Evolutionary conservation across 2,888 invertebrate genomes (phyloP), one percentile per base, ranked within the genome.

Genomic region (Biston stratarius): DNA sequence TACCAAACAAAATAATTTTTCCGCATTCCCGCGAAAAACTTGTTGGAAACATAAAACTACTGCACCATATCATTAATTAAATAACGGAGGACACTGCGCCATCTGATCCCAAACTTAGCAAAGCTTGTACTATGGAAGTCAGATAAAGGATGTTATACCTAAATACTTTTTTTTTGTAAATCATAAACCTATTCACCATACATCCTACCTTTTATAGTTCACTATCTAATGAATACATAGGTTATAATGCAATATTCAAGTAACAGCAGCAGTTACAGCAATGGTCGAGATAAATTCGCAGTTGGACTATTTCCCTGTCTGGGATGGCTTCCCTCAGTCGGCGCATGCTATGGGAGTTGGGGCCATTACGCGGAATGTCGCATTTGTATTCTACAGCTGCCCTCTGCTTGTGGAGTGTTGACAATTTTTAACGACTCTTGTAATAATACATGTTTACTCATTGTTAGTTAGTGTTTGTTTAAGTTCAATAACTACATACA

Each of bases 381-480:
- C 81, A 83, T 83, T 83, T 83, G 80, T 83, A 83, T 83, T 80
- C 83, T 57, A 74, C 74, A 62, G 66, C 56, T 64, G 62, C 67
- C 76, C 75, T 76, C 74, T 75, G 73, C 72, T 75, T 76, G 72
- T 72, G 66, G 56, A 65, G 53, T 72, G 74, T 64, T 62, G 72
- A 63, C 67, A 45, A 68, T 72, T 71, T 64, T 63, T 60, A 67
- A 63, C 48, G 51, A 36, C 67, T 67, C 24, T 53, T 40, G 53
- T 40, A 53, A 55, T 44, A 55, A 55, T 55, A 48, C 15, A 58
- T 48, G 57, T 45, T 5, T 51, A 34, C 10, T 5, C 36, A 34
- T 6, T 49, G 6, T 33, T 49, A 33, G 5, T 6, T 33, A 24
- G 6, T 33, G 11, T 33, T n/a, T 33, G 6, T 33, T 33, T 6